phyloP scores from a whole-genome alignment of 2,888 invertebrate genomes.

The Icerya purchasi region DNA sequence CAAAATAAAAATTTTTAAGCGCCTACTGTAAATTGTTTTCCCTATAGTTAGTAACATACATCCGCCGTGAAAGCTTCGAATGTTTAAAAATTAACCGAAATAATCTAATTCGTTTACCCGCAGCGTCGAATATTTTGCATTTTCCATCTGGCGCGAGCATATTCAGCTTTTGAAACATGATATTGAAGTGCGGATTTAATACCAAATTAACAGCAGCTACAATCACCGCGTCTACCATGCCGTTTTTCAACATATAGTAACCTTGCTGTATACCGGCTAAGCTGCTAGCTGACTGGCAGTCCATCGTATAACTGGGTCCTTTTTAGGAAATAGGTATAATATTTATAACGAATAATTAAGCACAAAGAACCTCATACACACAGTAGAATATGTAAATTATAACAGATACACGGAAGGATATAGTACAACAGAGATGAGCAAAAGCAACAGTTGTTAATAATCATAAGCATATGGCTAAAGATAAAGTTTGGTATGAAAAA shows the following conservation, averaged over 20 bases:
- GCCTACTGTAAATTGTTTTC: too few relatives aligned
- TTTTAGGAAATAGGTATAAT: too few relatives aligned
- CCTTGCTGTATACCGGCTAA: slow-evolving; percentile 31
- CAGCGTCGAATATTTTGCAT: slow-evolving; percentile 85
- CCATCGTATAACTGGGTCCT: slow-evolving; percentile 35
- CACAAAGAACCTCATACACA: too few relatives aligned
- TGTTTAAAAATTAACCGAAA: not conserved
- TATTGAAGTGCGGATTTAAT: slow-evolving; percentile 73
- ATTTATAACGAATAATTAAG: too few relatives aligned
- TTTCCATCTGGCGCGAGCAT: slow-evolving; percentile 74
- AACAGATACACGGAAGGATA: too few relatives aligned
- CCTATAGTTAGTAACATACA: too few relatives aligned
- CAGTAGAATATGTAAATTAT: too few relatives aligned
- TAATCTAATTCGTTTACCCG: slow-evolving; percentile 30
- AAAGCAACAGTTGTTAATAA: too few relatives aligned
- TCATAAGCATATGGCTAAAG: too few relatives aligned
- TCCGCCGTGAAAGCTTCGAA: not conserved
- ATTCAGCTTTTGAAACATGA: slow-evolving; percentile 79
- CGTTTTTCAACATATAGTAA: slow-evolving; percentile 22
- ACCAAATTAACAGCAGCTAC: slow-evolving; percentile 51
- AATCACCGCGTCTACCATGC: slow-evolving; percentile 31
- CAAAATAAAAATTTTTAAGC: too few relatives aligned
- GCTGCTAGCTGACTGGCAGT: slow-evolving; percentile 36
- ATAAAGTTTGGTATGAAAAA: too few relatives aligned
- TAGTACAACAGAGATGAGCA: too few relatives aligned